A percentile compares a stretch with the other conserved stretches of the same genome.
Conservation (phyloP, 2,113 vertebrate species). For the Fregata magnificens region DNA sequence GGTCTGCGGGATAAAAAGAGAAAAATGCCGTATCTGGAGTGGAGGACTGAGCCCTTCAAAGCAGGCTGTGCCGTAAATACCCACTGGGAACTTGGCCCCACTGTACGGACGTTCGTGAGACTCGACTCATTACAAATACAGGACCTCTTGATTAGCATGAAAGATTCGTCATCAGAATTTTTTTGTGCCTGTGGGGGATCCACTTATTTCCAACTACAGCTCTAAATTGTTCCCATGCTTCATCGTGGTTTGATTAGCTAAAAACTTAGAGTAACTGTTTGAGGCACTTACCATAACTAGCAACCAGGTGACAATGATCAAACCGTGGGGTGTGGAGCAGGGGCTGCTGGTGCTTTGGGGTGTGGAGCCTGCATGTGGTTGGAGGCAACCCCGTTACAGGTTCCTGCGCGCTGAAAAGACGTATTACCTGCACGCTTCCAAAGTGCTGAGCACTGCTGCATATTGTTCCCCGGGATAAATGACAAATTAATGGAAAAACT, state of each 20-base stretch:
- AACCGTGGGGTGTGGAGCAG: not conserved
- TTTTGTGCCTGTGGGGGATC: conserved; percentile 52
- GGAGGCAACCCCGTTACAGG: not conserved
- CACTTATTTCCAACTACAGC: conserved; percentile 35
- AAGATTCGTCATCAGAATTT: conserved; percentile 11
- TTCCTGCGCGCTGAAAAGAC: not conserved
- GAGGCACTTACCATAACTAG: not conserved
- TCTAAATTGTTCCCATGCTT: conserved; percentile 68
- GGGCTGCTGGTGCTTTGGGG: not conserved
- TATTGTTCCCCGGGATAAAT: not conserved
- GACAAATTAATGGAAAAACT: not conserved
- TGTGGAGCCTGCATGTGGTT: not conserved
- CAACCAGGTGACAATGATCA: conserved; percentile 20
- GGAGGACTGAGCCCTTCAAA: not conserved
- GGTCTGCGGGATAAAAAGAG: not conserved
- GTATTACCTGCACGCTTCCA: not conserved
- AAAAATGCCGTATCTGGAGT: not conserved
- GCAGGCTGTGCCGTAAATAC: not conserved
- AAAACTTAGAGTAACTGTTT: conserved; percentile 6
- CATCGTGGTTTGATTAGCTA: conserved; percentile 54
- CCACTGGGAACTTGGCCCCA: not conserved
- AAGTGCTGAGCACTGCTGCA: not conserved
- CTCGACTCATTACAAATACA: not conserved
- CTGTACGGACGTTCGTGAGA: not conserved
- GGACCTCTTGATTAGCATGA: conserved; percentile 35